phyloP scores from a whole-genome alignment of 2,113 vertebrate genomes.

The Talpa occidentalis region DNA sequence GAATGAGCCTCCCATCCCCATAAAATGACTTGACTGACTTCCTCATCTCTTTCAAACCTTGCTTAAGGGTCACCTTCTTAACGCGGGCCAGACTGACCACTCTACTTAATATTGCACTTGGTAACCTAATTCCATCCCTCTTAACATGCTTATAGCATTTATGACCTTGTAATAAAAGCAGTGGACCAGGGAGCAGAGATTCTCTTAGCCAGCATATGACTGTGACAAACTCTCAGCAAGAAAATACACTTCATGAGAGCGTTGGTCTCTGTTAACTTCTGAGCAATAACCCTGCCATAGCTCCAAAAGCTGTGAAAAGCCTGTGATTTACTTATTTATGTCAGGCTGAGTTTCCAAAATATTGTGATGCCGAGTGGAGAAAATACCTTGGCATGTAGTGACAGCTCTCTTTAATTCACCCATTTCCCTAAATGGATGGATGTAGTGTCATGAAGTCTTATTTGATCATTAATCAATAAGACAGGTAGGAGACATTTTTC shows the following conservation, averaged over 20 bases:
- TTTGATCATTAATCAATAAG: not conserved
- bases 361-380: not conserved
- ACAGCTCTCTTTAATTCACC: not conserved
- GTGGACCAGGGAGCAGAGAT: not conserved
- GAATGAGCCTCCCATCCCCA: not conserved
- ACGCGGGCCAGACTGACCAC: not conserved
- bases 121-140: not conserved
- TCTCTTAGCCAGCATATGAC: constrained; percentile 20
- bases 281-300: not conserved
- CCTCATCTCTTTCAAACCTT: not conserved
- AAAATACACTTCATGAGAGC: constrained; percentile 1
- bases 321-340: not conserved
- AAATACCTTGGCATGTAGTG: not conserved
- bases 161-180: constrained; percentile 12
- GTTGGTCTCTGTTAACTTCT: not conserved
- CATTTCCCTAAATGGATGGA: not conserved
- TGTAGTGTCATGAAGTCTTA: not conserved
- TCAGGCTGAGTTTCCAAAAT: constrained; percentile 46
- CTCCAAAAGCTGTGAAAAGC: not conserved
- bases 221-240: constrained; percentile 12
- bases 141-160: not conserved
- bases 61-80: not conserved
- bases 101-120: not conserved
- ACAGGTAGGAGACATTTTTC: not conserved
- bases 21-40: not conserved